phyloP scores from a whole-genome alignment of 2,113 vertebrate genomes.

The Gambusia holbrooki region DNA sequence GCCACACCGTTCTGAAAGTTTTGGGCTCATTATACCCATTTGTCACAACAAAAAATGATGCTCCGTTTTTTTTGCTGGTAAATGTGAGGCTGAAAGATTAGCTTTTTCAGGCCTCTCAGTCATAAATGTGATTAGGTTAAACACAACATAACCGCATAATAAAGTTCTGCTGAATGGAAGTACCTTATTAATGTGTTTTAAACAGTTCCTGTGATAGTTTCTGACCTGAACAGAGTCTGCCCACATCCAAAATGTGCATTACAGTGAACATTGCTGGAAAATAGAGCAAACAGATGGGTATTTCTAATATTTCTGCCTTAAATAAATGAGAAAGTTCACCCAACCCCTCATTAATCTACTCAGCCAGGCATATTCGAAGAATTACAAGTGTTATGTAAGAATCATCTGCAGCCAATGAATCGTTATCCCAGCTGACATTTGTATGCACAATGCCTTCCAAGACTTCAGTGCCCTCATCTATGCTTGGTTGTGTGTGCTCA shows the following conservation, averaged over 20 bases:
- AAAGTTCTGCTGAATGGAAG: constrained; percentile 1
- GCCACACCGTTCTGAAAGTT: too few relatives aligned
- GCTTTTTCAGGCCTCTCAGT: neutral
- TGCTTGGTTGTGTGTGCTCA: constrained; percentile 9
- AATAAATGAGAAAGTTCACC: constrained; percentile 34
- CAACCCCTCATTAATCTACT: constrained; percentile 50
- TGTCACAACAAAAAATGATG: neutral
- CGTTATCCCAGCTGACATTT: constrained; percentile 58
- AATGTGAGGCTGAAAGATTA: neutral
- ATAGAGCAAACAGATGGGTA: constrained; percentile 19
- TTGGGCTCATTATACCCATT: neutral
- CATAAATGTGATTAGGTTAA: neutral
- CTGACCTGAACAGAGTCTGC: neutral
- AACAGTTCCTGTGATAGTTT: constrained; percentile 14
- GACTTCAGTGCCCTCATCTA: constrained; percentile 10
- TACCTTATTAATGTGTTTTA: constrained; percentile 25
- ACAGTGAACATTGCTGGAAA: neutral
- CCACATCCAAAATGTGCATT: neutral
- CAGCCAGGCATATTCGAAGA: constrained; percentile 49
- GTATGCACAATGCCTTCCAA: constrained; percentile 29
- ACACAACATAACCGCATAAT: neutral
- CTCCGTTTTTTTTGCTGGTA: too few relatives aligned
- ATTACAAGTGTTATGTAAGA: constrained; percentile 51
- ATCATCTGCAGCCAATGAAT: constrained; percentile 50
- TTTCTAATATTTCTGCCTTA: constrained; percentile 28